Evolutionary conservation across 1,140 invertebrate genomes (phyloP).

Genomic region (Panulirus ornatus): DNA sequence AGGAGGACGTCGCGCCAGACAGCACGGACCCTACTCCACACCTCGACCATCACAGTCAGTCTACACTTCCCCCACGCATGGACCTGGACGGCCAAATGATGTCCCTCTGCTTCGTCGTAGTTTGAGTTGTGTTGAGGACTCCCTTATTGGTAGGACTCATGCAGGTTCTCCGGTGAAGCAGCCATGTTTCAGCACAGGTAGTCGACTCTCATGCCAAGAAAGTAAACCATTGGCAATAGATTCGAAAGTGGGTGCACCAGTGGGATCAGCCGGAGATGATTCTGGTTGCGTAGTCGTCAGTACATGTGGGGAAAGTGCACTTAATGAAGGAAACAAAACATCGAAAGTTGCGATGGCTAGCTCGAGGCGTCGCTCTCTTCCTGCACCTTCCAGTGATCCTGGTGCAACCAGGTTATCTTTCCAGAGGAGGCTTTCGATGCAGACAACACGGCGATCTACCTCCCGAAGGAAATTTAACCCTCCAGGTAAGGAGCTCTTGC

Average conservation of each 20-base stretch:
- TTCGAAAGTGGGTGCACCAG: neutral
- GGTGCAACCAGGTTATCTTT: conserved; percentile 20
- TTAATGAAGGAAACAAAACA: neutral
- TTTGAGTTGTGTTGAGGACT: conserved; percentile 8
- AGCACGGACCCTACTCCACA: neutral
- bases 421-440: conserved; percentile 54
- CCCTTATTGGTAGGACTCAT: neutral
- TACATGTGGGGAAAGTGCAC: neutral
- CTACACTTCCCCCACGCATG: conserved; percentile 49
- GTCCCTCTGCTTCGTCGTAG: conserved; percentile 15
- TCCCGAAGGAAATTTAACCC: neutral
- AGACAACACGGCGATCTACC: conserved; percentile 12
- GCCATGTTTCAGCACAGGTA: neutral
- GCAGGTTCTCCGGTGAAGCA: neutral
- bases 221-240: neutral
- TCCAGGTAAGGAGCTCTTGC: neutral
- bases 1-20: neutral
- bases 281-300: neutral
- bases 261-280: neutral
- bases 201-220: neutral
- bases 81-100: neutral
- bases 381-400: neutral
- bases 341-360: neutral
- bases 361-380: conserved; percentile 16
- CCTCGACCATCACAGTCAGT: conserved; percentile 24